Evolutionary conservation across 2,888 invertebrate genomes (phyloP).

Genomic region (Cephus pulcher): DNA sequence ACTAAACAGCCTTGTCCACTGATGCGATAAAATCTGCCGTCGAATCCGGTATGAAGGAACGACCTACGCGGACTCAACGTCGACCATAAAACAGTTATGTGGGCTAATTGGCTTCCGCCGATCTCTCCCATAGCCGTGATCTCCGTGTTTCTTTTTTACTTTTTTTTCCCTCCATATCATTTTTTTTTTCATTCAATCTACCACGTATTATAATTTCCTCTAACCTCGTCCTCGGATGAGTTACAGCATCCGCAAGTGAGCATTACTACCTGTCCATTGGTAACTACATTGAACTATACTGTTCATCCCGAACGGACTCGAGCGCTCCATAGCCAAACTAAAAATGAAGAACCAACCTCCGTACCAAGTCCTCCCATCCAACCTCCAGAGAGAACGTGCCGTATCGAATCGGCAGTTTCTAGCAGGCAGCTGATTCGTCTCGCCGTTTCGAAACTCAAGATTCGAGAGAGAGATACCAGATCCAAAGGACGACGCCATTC

Average conservation of each 20-base stretch:
- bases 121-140: constrained; percentile 12
- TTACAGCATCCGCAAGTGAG: constrained; percentile 55
- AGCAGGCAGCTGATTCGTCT: neutral
- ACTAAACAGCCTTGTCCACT: constrained; percentile 39
- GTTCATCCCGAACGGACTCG: neutral
- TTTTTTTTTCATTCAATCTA: neutral
- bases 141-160: neutral
- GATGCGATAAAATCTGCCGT: constrained; percentile 47
- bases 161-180: too few relatives aligned
- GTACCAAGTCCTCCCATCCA: neutral
- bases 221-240: constrained; percentile 48
- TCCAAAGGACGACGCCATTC: neutral
- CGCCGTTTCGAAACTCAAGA: neutral
- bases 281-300: constrained; percentile 35
- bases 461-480: neutral
- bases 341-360: neutral
- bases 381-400: neutral
- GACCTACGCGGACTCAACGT: constrained; percentile 33
- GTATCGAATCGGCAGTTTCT: neutral
- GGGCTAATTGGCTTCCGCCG: constrained; percentile 53
- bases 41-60: constrained; percentile 4
- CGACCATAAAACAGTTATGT: constrained; percentile 50
- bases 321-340: neutral
- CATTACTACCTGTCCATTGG: constrained; percentile 61
- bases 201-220: constrained; percentile 41